Evolutionary conservation across 2,888 invertebrate species (phyloP).

Genomic region (Mythimna loreyi): DNA sequence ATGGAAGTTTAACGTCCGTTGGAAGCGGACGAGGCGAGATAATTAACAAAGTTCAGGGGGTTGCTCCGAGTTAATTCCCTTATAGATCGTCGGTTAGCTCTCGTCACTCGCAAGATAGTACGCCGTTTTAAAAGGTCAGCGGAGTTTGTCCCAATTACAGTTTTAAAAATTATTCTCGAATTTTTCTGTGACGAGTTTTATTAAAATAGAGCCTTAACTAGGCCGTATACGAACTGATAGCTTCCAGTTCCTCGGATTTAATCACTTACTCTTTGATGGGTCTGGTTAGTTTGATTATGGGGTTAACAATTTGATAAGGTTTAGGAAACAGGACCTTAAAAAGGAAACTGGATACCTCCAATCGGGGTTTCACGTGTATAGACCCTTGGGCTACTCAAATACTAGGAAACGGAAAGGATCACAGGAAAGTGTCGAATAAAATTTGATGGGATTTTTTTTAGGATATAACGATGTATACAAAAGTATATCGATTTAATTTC

Average conservation of each 20-base stretch:
- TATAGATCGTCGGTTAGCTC: conserved; percentile 68
- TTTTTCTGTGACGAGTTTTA: not conserved
- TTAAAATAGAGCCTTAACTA: not conserved
- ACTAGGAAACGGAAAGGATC: not conserved
- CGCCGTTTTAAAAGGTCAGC: conserved; percentile 44
- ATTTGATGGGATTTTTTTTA: no score
- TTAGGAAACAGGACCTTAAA: not conserved
- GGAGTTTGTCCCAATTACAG: conserved; percentile 19
- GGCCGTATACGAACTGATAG: not conserved
- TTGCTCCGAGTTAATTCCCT: conserved; percentile 68
- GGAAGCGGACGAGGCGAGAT: conserved; percentile 67
- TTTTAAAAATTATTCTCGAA: not conserved
- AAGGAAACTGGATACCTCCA: not conserved
- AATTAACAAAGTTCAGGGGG: conserved; percentile 80
- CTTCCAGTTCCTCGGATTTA: not conserved
- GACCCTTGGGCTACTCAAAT: not conserved
- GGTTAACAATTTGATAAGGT: not conserved
- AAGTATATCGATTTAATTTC: no score
- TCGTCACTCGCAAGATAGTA: conserved; percentile 39
- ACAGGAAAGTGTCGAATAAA: no score
- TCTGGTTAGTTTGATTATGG: not conserved
- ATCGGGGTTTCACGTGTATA: not conserved
- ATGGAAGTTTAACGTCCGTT: conserved; percentile 62
- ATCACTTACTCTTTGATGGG: not conserved
- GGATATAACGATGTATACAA: no score